Conservation (phyloP, 2,888 invertebrate genomes). For the Hartigia nigra region DNA sequence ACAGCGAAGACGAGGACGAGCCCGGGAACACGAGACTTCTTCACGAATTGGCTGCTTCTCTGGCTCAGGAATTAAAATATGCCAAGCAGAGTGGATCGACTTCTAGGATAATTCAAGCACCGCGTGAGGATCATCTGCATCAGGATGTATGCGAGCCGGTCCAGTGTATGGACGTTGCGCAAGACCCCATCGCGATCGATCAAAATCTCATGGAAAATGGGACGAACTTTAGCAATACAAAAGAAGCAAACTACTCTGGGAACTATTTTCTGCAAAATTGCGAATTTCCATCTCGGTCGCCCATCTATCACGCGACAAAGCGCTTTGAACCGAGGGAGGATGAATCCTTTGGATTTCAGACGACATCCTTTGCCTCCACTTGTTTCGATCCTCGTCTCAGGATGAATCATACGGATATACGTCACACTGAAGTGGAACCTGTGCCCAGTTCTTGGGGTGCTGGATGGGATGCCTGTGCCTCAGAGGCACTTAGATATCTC, state of each 20-base stretch:
- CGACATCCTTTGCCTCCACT: conserved; percentile 2
- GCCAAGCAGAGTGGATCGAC: conserved; percentile 33
- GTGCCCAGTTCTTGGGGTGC: conserved; percentile 43
- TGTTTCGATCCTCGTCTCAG: conserved; percentile 9
- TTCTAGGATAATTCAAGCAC: background rate
- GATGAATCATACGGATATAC: background rate
- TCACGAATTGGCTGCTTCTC: conserved; percentile 51
- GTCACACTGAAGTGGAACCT: background rate
- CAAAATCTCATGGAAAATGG: conserved; percentile 4
- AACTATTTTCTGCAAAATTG: background rate
- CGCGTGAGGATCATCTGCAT: conserved; percentile 8
- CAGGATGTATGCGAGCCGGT: conserved; percentile 5
- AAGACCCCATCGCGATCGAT: conserved; percentile 23
- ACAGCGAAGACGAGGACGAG: conserved; percentile 33
- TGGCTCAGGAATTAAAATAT: conserved; percentile 52
- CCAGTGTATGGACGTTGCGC: conserved; percentile 42
- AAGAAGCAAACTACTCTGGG: background rate
- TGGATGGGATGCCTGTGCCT: conserved; percentile 59
- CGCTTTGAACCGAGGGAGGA: background rate
- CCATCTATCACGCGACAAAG: background rate
- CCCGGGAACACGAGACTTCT: conserved; percentile 46
- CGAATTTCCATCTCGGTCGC: background rate
- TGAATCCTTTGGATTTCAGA: background rate
- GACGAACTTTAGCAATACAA: background rate
- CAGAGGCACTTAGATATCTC: conserved; percentile 56